Evolutionary conservation across 2,113 vertebrate genomes (phyloP), one percentile per base, ranked within the genome.

Genomic region (Scytalopus superciliaris): DNA sequence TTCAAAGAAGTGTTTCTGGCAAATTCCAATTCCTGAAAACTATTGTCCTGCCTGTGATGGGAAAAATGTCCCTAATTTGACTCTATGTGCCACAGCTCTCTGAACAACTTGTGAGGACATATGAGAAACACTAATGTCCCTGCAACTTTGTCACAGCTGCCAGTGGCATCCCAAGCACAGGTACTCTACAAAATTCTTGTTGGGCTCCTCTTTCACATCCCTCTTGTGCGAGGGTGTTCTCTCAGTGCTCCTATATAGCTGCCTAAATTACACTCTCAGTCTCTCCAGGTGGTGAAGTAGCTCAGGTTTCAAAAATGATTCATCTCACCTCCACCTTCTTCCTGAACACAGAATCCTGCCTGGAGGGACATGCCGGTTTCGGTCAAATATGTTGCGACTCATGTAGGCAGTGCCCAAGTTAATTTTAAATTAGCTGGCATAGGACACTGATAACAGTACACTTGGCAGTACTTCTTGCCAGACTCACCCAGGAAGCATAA

Each of bases 401-500:
- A 53, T 49, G 66, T 37, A 78, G 91, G 89, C 84, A 93, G 84
- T 93, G 57, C 89, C 87, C 69, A 68, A 87, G 91, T 96, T 94
- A 95, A 91, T 95, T 94, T 96, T 93, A 94, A 95, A 96, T 95
- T 89, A 89, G 25, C 81, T 45, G 76, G 81, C 25, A 3, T 2
- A 69, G 62, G 57, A 63, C 69, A 55, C 60, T 82, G 96, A 96
- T 97, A 96, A 94, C 64, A 64, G 89, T 47, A 23, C 44, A 19
- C 64, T 91, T 93, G 95, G 93, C 95, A 94, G 69, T 24, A 40
- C 60, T 84, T 89, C 68, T 89, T 72, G 76, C 87, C 68, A 84
- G 89, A 35, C 95, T 89, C 86, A 93, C 96, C 95, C 95, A 95
- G 95, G 95, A 96, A 95, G 94, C 93, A 95, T 94, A 97, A 97